Conservation (phyloP, 2,113 vertebrate genomes). For the Melanostigma gelatinosum region DNA sequence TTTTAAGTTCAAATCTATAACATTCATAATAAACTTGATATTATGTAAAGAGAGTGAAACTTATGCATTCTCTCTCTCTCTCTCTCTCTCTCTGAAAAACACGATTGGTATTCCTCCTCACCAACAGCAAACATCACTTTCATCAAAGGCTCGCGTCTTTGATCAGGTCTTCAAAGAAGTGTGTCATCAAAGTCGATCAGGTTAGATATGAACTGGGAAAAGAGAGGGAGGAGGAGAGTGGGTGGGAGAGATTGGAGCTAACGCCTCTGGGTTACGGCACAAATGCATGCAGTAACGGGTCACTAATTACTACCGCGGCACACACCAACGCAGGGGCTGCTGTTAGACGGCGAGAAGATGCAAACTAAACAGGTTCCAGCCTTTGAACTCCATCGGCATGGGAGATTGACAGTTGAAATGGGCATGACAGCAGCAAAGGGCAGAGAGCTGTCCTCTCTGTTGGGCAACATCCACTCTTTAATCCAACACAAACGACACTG, state of each 20-base stretch:
- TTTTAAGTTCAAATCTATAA: neutral
- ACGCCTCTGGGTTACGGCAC: constrained; percentile 61
- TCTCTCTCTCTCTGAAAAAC: constrained; percentile 30
- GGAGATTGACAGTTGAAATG: neutral
- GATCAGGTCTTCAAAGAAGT: constrained; percentile 80
- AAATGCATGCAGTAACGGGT: constrained; percentile 66
- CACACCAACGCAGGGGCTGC: constrained; percentile 13
- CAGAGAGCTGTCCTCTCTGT: constrained; percentile 1
- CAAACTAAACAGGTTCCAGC: constrained; percentile 30
- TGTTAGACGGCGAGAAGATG: constrained; percentile 15
- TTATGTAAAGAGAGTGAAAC: constrained; percentile 4
- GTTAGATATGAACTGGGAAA: constrained; percentile 72
- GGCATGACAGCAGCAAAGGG: constrained; percentile 8
- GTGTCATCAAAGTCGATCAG: constrained; percentile 78
- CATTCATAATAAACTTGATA: neutral
- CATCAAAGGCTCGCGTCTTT: constrained; percentile 75
- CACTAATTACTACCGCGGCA: constrained; percentile 72
- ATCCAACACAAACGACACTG: constrained; percentile 10
- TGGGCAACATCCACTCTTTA: constrained; percentile 12
- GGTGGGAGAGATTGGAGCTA: constrained; percentile 34
- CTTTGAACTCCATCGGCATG: constrained; percentile 15
- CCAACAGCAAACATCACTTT: constrained; percentile 78
- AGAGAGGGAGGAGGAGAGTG: constrained; percentile 19
- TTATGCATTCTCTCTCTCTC: neutral
- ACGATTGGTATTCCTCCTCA: constrained; percentile 76